These are phyloP conservation scores for Coccyzus lansbergi DNA, from an alignment of 2,797 vertebrate genomes.

Conservation along the genomic window DNA sequence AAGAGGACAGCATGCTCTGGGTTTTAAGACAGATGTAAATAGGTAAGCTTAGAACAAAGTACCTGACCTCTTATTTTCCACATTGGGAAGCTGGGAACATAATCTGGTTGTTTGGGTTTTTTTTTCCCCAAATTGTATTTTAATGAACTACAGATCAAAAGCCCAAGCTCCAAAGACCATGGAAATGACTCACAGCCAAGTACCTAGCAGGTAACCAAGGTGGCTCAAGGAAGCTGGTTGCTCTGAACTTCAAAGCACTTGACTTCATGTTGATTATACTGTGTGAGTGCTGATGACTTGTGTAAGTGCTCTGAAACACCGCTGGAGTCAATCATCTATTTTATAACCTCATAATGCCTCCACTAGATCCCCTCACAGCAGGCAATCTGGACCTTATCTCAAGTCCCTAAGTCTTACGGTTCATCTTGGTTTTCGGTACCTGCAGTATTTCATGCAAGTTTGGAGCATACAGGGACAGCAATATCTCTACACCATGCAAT, in stretches of 20 bases:
- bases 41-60: not conserved
- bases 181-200: not conserved
- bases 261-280: not conserved
- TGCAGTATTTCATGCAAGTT: not conserved
- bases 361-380: not conserved
- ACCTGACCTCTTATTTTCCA: not conserved
- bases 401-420: not conserved
- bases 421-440: not conserved
- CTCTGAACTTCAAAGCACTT: not conserved
- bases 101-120: not conserved
- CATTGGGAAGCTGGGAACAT: fast-evolving
- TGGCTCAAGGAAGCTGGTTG: not conserved
- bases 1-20: not conserved
- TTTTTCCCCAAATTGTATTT: not conserved
- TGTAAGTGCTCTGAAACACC: not conserved
- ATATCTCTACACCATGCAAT: fast-evolving
- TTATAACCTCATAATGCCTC: not conserved
- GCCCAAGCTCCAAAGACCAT: not conserved
- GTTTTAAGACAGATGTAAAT: not conserved
- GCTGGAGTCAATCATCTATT: not conserved
- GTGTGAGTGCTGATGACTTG: not conserved
- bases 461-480: fast-evolving
- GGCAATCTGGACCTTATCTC: not conserved
- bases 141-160: not conserved
- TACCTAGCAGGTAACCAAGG: not conserved